Evolutionary conservation across 2,888 invertebrate species (phyloP), one percentile per base, ranked within the genome.

Genomic region (Lycocerus yunnanus): DNA sequence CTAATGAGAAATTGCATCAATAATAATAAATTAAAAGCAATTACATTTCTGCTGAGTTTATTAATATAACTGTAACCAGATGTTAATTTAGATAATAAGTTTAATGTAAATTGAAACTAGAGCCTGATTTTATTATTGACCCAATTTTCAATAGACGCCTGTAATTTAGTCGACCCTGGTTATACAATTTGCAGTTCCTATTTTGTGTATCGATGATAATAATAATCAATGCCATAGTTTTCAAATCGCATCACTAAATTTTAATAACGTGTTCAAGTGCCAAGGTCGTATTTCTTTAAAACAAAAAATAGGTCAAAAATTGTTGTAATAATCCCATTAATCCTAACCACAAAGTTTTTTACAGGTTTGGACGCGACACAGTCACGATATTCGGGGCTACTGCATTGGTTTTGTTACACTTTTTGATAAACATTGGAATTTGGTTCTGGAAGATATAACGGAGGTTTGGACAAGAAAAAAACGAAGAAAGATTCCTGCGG

Each of bases 361-460:
- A 66, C 88, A 95, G 93, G 91, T 96, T 61, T 90, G 92, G 83
- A 94, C 95, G 0, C 90, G 97, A 70, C 91, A 91, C 80, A 92
- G 91, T 18, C 89, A 88, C 58, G 92, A 92, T 11, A 87, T 97
- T 18, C 89, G 97, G 71, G 97, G 97, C 3, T 91, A 90, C 76
- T 91, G 95, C 75, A 91, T 92, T 76, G 98, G 95, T 1, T 93
- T 91, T 80, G 87, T 98, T 20, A 90, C 93, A 15, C 95, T 95
- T 2, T 98, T 96, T 86, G 98, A 98, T 87, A 97, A 95, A 84
- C 96, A 97, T 85, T 97, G 96, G 94, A 98, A 98, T 88, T 86
- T 98, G 81, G 93, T 95, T 5, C 87, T 98, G 69, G 90, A 90
- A 72, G 95, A 97, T 84, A 96, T 96, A 2, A 90, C 92, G 21